These are phyloP conservation scores for Cosmia pyralina DNA, from an alignment of 2,888 invertebrate genomes.

Conservation along the genomic window DNA sequence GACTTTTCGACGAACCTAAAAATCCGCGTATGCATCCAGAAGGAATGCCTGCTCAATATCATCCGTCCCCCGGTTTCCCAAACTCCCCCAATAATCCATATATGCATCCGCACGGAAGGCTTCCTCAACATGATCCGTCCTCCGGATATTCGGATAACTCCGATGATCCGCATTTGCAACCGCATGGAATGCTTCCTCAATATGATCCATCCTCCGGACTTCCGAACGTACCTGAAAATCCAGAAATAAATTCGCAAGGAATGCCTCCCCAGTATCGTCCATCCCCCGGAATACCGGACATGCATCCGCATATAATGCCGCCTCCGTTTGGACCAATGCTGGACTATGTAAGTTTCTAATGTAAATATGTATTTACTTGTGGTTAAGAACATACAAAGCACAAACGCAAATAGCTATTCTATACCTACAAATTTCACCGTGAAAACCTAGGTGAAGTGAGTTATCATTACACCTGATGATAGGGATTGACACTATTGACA, in stretches of 20 bases:
- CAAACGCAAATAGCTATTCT: no score
- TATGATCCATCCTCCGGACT: not conserved
- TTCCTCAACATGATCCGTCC: not conserved
- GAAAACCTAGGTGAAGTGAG: no score
- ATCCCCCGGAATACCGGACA: not conserved
- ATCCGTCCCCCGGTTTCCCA: not conserved
- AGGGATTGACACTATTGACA: no score
- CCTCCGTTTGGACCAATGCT: not conserved
- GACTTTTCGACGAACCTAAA: no score
- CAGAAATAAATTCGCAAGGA: not conserved
- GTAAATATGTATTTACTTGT: constrained; percentile 6
- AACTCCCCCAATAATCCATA: not conserved
- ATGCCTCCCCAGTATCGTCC: not conserved
- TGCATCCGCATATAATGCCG: constrained; percentile 14
- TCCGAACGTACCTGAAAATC: not conserved
- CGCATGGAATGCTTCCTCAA: not conserved
- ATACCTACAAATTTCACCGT: no score
- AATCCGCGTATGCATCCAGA: no score
- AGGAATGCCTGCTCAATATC: not conserved
- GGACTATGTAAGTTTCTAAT: constrained; percentile 46
- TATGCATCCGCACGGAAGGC: not conserved
- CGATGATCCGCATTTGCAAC: not conserved
- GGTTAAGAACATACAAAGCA: no score
- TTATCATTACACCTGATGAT: no score
- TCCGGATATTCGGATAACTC: not conserved